Evolutionary conservation across 2,888 invertebrate species (phyloP).

Genomic region (Drosophila austrosaltans): DNA sequence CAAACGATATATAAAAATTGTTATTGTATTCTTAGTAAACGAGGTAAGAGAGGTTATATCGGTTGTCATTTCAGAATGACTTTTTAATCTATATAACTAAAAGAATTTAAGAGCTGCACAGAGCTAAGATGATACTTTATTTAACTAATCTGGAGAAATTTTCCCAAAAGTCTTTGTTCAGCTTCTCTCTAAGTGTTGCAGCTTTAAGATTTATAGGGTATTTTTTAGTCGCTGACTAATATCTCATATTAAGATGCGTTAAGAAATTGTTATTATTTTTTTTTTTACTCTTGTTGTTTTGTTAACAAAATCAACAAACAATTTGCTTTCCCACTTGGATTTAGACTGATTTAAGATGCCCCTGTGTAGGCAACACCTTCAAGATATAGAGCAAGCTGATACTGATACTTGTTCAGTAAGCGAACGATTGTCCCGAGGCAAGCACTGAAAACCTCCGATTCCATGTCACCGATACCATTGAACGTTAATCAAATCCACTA

Average conservation of each 20-base stretch:
- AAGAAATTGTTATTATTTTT: no score
- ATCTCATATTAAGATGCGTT: no score
- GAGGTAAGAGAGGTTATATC: background rate
- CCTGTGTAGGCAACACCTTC: constrained; percentile 30
- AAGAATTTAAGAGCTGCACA: no score
- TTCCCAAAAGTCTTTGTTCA: no score
- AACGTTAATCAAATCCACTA: constrained; percentile 4
- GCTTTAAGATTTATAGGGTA: no score
- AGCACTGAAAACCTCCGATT: background rate
- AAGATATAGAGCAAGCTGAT: constrained; percentile 49
- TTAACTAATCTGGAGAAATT: no score
- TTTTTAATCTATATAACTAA: no score
- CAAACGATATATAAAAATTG: constrained; percentile 26
- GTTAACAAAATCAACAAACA: constrained; percentile 27
- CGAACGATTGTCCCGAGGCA: constrained; percentile 34
- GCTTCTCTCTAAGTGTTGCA: no score
- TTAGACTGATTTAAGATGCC: constrained; percentile 38
- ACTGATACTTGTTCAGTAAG: constrained; percentile 50
- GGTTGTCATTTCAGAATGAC: no score
- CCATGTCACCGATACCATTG: background rate
- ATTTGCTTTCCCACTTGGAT: constrained; percentile 19
- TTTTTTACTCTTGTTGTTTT: background rate
- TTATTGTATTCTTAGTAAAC: constrained; percentile 22
- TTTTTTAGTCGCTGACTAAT: no score
- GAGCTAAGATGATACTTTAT: no score